A percentile compares a stretch with the other conserved stretches of the same genome.
Conservation (phyloP, 35 echinoderm and acorn worm species). For the Diadema setosum region DNA sequence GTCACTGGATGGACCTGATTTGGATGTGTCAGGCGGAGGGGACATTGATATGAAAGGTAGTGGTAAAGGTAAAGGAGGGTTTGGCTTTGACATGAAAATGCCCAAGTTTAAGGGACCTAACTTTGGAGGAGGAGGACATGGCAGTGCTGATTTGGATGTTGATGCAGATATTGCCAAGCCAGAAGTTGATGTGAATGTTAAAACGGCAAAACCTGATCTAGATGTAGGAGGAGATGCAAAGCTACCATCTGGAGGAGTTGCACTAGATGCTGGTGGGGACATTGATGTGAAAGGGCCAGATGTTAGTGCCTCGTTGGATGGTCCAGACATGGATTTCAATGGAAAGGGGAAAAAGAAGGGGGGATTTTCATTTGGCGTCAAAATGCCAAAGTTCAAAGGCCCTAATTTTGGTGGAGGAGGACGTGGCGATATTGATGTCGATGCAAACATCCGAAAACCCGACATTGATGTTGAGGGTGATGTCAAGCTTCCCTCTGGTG, state of each 20-base stretch:
- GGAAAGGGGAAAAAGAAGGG: not conserved
- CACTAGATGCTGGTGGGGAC: not conserved
- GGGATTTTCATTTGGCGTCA: conserved; percentile 28
- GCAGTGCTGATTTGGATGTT: not conserved
- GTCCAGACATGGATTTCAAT: not conserved
- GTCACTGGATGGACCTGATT: not conserved
- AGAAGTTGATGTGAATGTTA: conserved; percentile 39
- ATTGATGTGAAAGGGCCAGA: conserved; percentile 24
- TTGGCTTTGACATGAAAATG: conserved; percentile 70
- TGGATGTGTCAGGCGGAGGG: not conserved
- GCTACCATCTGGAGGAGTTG: conserved; percentile 8
- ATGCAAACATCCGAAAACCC: too few species aligned
- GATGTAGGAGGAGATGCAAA: not conserved
- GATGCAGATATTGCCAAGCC: conserved; percentile 16
- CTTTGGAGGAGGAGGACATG: not conserved
- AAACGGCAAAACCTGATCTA: conserved; percentile 7
- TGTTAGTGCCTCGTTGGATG: not conserved
- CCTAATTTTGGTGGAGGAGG: too few species aligned
- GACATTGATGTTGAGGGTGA: too few species aligned
- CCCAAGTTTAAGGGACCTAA: conserved; percentile 44
- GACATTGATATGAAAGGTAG: conserved; percentile 1
- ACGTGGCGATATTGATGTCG: too few species aligned
- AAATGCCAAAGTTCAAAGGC: conserved; percentile 36
- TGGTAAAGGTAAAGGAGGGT: not conserved
- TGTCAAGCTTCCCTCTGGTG: not conserved